These are phyloP conservation scores for Drosophila persimilis DNA, from an alignment of 1,140 invertebrate species.

Conservation along the genomic window DNA sequence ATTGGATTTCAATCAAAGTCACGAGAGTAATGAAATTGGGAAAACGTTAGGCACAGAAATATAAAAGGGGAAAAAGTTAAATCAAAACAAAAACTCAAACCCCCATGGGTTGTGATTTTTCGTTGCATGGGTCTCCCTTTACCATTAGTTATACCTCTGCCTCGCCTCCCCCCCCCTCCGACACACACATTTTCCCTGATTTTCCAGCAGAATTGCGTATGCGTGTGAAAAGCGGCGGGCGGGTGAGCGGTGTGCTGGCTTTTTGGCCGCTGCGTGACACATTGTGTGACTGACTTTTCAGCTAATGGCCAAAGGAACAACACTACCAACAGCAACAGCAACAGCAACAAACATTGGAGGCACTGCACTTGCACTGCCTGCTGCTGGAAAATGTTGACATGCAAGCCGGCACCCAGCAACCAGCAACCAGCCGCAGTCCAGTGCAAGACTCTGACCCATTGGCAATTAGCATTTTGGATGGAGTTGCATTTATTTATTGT, in stretches of 20 bases:
- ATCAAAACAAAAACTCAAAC: too few relatives aligned
- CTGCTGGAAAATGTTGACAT: conserved; percentile 45
- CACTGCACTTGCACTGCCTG: background rate
- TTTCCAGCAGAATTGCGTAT: too few relatives aligned
- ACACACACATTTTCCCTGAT: conserved; percentile 4
- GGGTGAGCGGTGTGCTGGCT: conserved; percentile 1
- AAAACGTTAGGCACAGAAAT: too few relatives aligned
- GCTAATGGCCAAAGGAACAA: conserved; percentile 47
- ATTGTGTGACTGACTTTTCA: conserved; percentile 65
- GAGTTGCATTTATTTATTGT: conserved; percentile 29
- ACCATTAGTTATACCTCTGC: too few relatives aligned
- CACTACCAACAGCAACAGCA: conserved; percentile 21
- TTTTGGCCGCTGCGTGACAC: conserved; percentile 58
- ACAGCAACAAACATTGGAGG: conserved; percentile 1
- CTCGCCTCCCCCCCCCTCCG: conserved; percentile 22
- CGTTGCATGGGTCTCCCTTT: too few relatives aligned
- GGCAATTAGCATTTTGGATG: conserved; percentile 71
- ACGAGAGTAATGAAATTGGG: too few relatives aligned
- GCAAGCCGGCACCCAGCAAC: conserved; percentile 30
- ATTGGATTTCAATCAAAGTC: too few relatives aligned
- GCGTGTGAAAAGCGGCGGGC: conserved; percentile 1
- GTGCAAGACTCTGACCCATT: conserved; percentile 54
- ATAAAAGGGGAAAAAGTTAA: too few relatives aligned
- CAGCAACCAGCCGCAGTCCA: background rate
- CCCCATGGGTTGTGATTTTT: too few relatives aligned